These are phyloP conservation scores for Catharus ustulatus DNA, from an alignment of 2,797 vertebrate genomes.

Conservation along the genomic window DNA sequence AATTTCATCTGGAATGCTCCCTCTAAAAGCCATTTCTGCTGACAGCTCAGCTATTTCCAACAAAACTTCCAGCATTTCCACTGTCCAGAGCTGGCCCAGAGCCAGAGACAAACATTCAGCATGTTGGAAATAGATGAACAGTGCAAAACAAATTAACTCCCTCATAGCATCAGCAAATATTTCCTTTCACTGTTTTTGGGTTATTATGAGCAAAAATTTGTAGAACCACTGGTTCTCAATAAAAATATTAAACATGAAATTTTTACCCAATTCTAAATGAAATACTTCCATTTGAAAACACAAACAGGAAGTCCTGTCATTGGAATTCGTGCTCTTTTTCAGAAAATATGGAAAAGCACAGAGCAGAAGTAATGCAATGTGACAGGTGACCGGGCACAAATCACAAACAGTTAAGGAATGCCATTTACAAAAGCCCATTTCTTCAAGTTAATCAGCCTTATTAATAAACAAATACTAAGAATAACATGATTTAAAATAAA, in stretches of 20 bases:
- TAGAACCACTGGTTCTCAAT: not conserved
- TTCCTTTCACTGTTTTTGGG: not conserved
- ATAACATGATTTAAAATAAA: not conserved
- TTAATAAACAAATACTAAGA: constrained; percentile 19
- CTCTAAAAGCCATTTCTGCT: not conserved
- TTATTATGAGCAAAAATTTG: not conserved
- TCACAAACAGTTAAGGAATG: not conserved
- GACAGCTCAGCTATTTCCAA: not conserved
- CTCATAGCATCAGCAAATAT: not conserved
- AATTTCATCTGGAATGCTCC: not conserved
- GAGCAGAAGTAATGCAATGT: not conserved
- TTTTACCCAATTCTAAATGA: not conserved
- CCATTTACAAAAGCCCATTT: not conserved
- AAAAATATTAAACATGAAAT: not conserved
- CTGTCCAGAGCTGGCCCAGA: not conserved
- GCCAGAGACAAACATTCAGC: not conserved
- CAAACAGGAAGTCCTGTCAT: not conserved
- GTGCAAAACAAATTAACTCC: not conserved
- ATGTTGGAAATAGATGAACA: not conserved
- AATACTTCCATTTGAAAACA: not conserved
- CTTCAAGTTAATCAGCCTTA: not conserved
- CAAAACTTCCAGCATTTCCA: not conserved
- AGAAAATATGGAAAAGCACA: not conserved
- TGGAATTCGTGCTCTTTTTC: not conserved
- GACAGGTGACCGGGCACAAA: not conserved